Percentiles rank a stretch among this genome's conserved stretches.
Conservation (phyloP, 2,113 vertebrate genomes). For the Oryzias curvinotus region DNA sequence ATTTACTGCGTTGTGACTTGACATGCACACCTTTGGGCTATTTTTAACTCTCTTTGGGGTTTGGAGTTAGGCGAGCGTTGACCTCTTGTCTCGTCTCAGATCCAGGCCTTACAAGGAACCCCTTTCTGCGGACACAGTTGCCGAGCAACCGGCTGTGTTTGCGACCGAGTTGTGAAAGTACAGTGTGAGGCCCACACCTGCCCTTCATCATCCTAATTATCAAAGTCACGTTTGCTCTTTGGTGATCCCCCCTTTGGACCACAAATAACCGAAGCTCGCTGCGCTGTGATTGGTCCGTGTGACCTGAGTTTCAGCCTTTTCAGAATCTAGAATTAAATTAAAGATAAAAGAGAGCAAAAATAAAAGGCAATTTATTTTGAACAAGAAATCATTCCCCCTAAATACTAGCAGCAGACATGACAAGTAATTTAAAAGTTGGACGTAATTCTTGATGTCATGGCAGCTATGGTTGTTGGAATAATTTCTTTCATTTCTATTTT, state of each 20-base stretch:
- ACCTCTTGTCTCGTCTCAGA: slow-evolving; percentile 67
- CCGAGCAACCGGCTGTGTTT: slow-evolving; percentile 63
- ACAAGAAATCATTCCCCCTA: no score
- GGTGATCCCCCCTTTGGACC: neutral
- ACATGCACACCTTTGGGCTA: slow-evolving; percentile 32
- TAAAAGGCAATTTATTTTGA: no score
- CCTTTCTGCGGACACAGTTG: slow-evolving; percentile 42
- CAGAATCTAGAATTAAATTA: no score
- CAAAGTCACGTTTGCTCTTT: slow-evolving; percentile 17
- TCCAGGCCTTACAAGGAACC: slow-evolving; percentile 75
- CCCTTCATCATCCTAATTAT: slow-evolving; percentile 68
- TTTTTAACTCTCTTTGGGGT: slow-evolving; percentile 55
- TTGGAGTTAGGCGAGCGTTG: slow-evolving; percentile 61
- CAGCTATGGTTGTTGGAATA: slow-evolving; percentile 1
- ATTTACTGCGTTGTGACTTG: slow-evolving; percentile 28
- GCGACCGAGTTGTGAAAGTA: slow-evolving; percentile 68
- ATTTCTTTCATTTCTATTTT: slow-evolving; percentile 13
- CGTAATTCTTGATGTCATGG: neutral
- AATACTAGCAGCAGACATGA: no score
- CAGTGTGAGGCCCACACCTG: slow-evolving; percentile 52
- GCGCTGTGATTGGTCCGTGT: no score
- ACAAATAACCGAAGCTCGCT: neutral
- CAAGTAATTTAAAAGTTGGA: no score
- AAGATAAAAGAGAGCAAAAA: no score
- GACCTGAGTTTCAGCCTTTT: no score